These are phyloP conservation scores for Hycleus phaleratus DNA, from an alignment of 1,140 invertebrate genomes.

Conservation along the genomic window DNA sequence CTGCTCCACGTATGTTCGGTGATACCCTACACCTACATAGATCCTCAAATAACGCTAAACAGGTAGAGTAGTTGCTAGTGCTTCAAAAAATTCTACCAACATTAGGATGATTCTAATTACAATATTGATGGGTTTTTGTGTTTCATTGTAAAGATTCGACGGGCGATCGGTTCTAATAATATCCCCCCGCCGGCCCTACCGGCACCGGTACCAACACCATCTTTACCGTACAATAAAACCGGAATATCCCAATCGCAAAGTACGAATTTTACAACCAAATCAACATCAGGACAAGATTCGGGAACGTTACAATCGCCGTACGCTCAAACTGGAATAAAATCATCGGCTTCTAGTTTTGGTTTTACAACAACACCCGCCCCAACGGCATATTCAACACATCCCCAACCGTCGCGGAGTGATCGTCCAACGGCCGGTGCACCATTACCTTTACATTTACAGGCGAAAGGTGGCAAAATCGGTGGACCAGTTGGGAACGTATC, in stretches of 20 bases:
- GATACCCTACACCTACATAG: constrained; percentile 46
- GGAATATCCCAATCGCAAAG: constrained; percentile 48
- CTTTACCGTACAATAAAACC: constrained; percentile 39
- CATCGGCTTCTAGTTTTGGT: constrained; percentile 49
- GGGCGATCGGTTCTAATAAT: constrained; percentile 43
- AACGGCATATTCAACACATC: constrained; percentile 47
- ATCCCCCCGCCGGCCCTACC: constrained; percentile 56
- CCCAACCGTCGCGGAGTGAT: constrained; percentile 44
- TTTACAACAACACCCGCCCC: constrained; percentile 40
- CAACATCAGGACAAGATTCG: constrained; percentile 28
- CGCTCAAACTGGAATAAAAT: constrained; percentile 44
- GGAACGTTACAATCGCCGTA: constrained; percentile 40
- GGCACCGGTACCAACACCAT: constrained; percentile 53
- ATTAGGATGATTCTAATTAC: neutral
- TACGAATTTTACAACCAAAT: constrained; percentile 40
- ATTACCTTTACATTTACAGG: constrained; percentile 38
- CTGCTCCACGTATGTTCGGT: constrained; percentile 49
- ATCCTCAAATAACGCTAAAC: constrained; percentile 42
- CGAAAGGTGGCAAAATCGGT: constrained; percentile 33
- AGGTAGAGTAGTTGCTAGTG: constrained; percentile 38
- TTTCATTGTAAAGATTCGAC: constrained; percentile 38
- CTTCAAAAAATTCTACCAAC: neutral
- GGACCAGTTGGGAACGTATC: constrained; percentile 62
- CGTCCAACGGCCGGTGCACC: constrained; percentile 44
- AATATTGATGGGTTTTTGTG: neutral